These are phyloP conservation scores for Poecilia gillii DNA, from an alignment of 2,797 vertebrate species.

Conservation along the genomic window DNA sequence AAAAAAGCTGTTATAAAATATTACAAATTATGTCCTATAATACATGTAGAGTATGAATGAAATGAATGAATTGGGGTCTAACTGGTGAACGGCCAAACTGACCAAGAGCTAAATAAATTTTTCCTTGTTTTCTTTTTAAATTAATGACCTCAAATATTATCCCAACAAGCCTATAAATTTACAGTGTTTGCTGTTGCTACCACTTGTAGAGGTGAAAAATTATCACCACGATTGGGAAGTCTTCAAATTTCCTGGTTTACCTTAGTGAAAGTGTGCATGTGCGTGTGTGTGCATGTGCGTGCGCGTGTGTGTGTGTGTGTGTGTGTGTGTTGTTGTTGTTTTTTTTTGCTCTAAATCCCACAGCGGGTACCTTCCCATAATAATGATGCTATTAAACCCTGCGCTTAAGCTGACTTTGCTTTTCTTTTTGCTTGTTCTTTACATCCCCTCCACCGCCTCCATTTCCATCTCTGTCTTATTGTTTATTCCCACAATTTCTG, in stretches of 20 bases:
- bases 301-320: conserved; percentile 22
- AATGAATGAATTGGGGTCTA: neutral
- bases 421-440: conserved; percentile 54
- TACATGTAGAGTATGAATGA: neutral
- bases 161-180: neutral
- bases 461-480: conserved; percentile 23
- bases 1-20: no score
- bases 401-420: conserved; percentile 88
- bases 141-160: neutral
- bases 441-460: conserved; percentile 3
- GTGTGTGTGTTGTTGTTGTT: conserved; percentile 11
- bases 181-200: neutral
- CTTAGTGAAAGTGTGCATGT: conserved; percentile 19
- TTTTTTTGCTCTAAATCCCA: conserved; percentile 58
- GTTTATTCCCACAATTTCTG: conserved; percentile 14
- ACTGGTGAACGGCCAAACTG: neutral
- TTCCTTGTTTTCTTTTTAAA: neutral
- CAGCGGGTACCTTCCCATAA: conserved; percentile 70
- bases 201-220: neutral
- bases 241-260: conserved; percentile 62
- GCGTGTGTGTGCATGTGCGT: conserved; percentile 12
- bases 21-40: no score
- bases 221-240: conserved; percentile 4
- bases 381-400: conserved; percentile 90
- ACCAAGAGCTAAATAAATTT: neutral